Base-by-base conservation (phyloP, 2,797 vertebrate species). In the Xiphorhynchus erythropygius region DNA sequence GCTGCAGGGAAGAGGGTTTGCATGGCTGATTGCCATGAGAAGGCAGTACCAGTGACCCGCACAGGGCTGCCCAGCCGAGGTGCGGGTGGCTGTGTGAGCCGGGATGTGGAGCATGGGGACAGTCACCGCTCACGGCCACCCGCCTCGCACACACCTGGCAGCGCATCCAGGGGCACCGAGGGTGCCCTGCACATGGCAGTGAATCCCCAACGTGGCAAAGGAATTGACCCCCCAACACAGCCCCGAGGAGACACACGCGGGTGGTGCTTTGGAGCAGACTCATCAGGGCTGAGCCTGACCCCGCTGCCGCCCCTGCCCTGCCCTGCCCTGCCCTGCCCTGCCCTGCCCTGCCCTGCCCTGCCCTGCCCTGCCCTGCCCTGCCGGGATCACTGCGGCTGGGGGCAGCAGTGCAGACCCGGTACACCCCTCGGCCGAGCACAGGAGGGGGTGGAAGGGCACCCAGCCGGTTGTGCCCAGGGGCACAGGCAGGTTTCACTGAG, bases 231-330 rank as follows among this genome's bases (percentile, higher is more conserved):
- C 47, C 53, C 18, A 16, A 13, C 25, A 3, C 22, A 41, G n/a
- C 28, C 27, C 30, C 1, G 0, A 15, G 32, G 37, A 25, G 18
- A 5, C 13, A 41, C 23, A 2, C 0, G 13, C 13, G 9, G 5
- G 7, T 7, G 37, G n/a, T 5, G 35, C 24, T 62, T 18, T 32
- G 84, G 59, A 62, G 77, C 32, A 11, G 33, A 13, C 37, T 79
- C 6, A 2, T 41, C 35, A 30, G 0, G 3, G 23, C 25, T 13
- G 28, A 52, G 21, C 13, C 17, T 52, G 77, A 47, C 50, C 28
- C 50, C 10, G 16, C 50, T 30, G 49, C 41, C 39, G 6, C 5
- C 41, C 41, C 15, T 42, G 16, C 41, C 41, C 41, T 42, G 4
- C 17, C 42, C 42, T 19, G 18, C 42, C 42, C 42, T 46, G 18